Base-by-base conservation (phyloP, 1,140 invertebrate genomes). In the Leguminivora glycinivorella region DNA sequence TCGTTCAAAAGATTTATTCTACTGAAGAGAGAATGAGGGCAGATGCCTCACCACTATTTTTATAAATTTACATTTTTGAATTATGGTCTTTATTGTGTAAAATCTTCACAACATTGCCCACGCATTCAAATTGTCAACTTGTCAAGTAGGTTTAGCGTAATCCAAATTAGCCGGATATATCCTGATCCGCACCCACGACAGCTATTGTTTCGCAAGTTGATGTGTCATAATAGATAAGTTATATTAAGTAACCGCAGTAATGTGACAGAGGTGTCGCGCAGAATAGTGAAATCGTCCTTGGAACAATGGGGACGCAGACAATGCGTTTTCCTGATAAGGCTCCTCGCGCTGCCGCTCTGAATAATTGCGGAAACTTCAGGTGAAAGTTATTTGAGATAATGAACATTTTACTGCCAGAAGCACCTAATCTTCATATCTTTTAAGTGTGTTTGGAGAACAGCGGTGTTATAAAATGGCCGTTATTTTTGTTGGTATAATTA, bases 211-310 rank as follows among this genome's bases (percentile, higher is more conserved):
- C 58, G 58, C 26, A 63, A 63, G 24, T 58, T 58, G 25, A 29
- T 63, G 58, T 63, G 58, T 63, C 58, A 63, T 63, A 63, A 63
- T 29, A 63, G 58, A 63, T 63, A 63, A 63, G 58, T 34, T 63
- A 63, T 63, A 63, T 63, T 26, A 63, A 63, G 58, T 63, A 63
- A 63, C 58, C n/a, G 58, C 14, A 26, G 56, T 63, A 63, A 63
- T 63, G 58, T n/a, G 58, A 63, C 58, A 63, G 26, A 63, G 25
- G 58, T 63, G 58, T 67, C 72, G 69, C 47, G 74, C 76, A 72
- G 38, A 43, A 43, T 56, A 78, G 83, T 81, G 80, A 82, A 85
- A 83, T 82, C 77, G 83, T 84, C 81, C 84, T 84, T 84, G 83
- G 47, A 63, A 79, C 77, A 79, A 79, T 56, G 47, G 26, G 72